These are phyloP conservation scores for Buathra laborator DNA, from an alignment of 2,888 invertebrate genomes.

Conservation along the genomic window DNA sequence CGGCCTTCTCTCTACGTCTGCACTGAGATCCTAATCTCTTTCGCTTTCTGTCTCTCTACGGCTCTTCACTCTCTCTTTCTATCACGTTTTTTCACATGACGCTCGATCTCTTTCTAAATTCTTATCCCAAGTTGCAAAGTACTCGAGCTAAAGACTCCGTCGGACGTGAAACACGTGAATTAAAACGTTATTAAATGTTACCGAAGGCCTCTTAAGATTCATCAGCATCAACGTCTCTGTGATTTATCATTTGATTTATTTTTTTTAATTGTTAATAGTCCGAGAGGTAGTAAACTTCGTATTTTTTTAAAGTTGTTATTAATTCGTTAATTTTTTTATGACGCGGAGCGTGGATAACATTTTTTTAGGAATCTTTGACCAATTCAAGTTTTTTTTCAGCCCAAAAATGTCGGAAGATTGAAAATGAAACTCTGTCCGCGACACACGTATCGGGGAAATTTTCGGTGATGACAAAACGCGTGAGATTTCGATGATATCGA, in stretches of 20 bases:
- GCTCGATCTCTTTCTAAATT: not conserved
- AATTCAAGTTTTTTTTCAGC: too few relatives aligned
- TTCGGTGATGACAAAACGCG: not conserved
- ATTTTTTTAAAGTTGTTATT: too few relatives aligned
- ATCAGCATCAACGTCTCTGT: conserved; percentile 2
- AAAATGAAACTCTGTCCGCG: not conserved
- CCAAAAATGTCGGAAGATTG: not conserved
- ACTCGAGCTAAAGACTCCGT: conserved; percentile 28
- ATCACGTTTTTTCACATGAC: conserved; percentile 30
- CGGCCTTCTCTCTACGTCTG: conserved; percentile 44
- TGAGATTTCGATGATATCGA: conserved; percentile 41
- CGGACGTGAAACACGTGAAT: conserved; percentile 15
- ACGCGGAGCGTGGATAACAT: too few relatives aligned
- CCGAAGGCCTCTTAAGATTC: conserved; percentile 2
- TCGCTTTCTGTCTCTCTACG: conserved; percentile 31
- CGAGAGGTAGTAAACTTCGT: too few relatives aligned
- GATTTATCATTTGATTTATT: not conserved
- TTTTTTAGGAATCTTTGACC: too few relatives aligned
- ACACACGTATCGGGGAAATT: not conserved
- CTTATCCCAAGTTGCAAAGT: conserved; percentile 39
- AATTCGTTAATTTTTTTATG: too few relatives aligned
- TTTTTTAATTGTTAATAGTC: too few relatives aligned
- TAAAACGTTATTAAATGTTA: conserved; percentile 46
- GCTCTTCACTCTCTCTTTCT: conserved; percentile 33
- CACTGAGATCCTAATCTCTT: conserved; percentile 64